Percentiles rank a stretch among this genome's conserved stretches.
These are phyloP conservation scores for Ischnura elegans DNA, from an alignment of 2,888 invertebrate genomes.

Conservation along the genomic window DNA sequence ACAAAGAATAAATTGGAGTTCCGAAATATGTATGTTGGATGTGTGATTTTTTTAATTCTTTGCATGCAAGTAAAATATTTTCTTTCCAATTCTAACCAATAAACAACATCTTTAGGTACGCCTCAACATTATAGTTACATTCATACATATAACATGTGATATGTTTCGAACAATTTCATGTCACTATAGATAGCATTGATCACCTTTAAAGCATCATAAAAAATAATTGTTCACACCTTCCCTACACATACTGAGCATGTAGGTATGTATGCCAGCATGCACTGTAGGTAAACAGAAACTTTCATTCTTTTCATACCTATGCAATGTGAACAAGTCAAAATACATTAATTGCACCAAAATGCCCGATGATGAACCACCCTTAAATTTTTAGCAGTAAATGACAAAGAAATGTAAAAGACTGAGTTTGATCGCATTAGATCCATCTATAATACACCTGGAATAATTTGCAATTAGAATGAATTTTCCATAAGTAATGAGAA, in stretches of 20 bases:
- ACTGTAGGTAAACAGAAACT: no score
- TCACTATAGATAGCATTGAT: neutral
- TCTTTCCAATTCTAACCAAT: neutral
- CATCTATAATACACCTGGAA: no score
- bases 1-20: neutral
- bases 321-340: no score
- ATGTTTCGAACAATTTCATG: constrained; percentile 1
- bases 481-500: neutral
- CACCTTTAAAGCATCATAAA: neutral
- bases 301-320: no score
- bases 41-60: neutral
- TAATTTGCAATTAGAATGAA: no score
- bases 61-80: neutral
- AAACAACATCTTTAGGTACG: constrained; percentile 19
- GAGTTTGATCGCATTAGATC: no score
- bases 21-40: neutral
- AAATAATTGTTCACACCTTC: neutral
- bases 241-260: neutral
- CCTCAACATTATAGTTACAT: constrained; percentile 1
- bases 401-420: neutral
- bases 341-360: neutral
- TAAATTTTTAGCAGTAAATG: neutral
- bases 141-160: neutral
- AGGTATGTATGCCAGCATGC: no score
- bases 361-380: neutral